These are phyloP conservation scores for Plagodis dolabraria DNA, from an alignment of 2,888 invertebrate species.

Conservation along the genomic window DNA sequence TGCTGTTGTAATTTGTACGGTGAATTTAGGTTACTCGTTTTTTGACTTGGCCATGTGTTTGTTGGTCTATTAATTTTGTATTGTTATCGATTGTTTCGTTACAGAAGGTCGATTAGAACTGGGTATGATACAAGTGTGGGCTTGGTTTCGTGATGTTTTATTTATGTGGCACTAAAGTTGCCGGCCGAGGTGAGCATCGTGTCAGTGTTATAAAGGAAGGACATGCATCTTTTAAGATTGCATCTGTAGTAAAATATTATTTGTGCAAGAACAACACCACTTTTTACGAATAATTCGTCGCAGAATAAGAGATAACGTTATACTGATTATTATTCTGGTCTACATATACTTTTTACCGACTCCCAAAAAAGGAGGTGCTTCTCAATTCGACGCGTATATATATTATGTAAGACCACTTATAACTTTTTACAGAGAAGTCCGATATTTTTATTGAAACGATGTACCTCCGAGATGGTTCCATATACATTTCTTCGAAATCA, in stretches of 20 bases:
- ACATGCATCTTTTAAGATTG: slow-evolving; percentile 29
- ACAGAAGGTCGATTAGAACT: slow-evolving; percentile 5
- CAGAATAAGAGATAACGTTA: too few relatives aligned
- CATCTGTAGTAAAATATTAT: neutral
- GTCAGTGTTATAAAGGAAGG: slow-evolving; percentile 19
- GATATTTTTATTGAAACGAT: too few relatives aligned
- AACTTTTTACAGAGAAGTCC: too few relatives aligned
- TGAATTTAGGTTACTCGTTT: slow-evolving; percentile 1
- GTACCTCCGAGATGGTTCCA: too few relatives aligned
- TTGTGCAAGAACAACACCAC: neutral
- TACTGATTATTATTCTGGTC: too few relatives aligned
- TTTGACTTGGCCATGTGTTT: neutral
- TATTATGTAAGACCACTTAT: too few relatives aligned
- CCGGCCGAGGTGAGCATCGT: slow-evolving; percentile 14
- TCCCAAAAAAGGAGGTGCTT: too few relatives aligned
- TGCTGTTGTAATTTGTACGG: slow-evolving; percentile 10
- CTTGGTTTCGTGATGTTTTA: slow-evolving; percentile 16
- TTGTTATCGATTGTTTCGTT: slow-evolving; percentile 15
- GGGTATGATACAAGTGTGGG: slow-evolving; percentile 7
- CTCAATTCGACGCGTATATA: too few relatives aligned
- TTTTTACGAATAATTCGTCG: too few relatives aligned
- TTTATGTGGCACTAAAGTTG: slow-evolving; percentile 22
- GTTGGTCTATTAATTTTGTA: slow-evolving; percentile 6
- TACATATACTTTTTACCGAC: too few relatives aligned
- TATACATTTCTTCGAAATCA: too few relatives aligned